phyloP scores from a whole-genome alignment of 2,797 vertebrate genomes.

The Choloepus didactylus region DNA sequence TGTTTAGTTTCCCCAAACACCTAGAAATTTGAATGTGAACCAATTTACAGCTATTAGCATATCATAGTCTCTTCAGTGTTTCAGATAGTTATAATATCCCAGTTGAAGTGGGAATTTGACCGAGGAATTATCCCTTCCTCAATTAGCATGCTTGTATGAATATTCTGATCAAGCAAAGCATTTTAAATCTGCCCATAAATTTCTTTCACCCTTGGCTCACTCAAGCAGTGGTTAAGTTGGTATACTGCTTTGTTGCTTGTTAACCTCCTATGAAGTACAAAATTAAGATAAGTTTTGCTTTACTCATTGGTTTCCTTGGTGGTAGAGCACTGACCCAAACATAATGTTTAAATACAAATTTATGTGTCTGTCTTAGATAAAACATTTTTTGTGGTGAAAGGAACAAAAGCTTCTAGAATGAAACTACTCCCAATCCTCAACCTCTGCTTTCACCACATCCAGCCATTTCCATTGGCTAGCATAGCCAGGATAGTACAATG shows the following conservation, averaged over 20 bases:
- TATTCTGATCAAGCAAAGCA: slow-evolving; percentile 70
- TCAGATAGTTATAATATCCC: slow-evolving; percentile 79
- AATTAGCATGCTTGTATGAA: slow-evolving; percentile 72
- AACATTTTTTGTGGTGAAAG: neutral
- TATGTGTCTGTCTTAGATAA: neutral
- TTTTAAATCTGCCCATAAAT: slow-evolving; percentile 67
- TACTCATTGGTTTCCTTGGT: neutral
- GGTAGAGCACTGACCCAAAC: neutral
- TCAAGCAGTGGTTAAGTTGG: slow-evolving; percentile 5
- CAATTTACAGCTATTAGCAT: slow-evolving; percentile 79
- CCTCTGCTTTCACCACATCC: neutral
- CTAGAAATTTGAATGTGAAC: slow-evolving; percentile 79
- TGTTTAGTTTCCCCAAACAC: slow-evolving; percentile 78
- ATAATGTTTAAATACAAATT: neutral
- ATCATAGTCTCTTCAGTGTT: slow-evolving; percentile 76
- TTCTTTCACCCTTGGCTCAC: slow-evolving; percentile 39
- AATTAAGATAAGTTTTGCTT: slow-evolving; percentile 16
- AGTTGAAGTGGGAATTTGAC: slow-evolving; percentile 77
- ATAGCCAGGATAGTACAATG: neutral
- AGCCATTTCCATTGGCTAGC: neutral
- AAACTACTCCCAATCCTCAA: neutral
- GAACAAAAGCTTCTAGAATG: neutral
- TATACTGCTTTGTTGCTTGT: neutral
- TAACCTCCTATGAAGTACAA: slow-evolving; percentile 35
- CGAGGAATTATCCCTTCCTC: slow-evolving; percentile 64